These are phyloP conservation scores for Meloidogyne floridensis DNA, from an alignment of 1,140 invertebrate genomes.

Conservation along the genomic window DNA sequence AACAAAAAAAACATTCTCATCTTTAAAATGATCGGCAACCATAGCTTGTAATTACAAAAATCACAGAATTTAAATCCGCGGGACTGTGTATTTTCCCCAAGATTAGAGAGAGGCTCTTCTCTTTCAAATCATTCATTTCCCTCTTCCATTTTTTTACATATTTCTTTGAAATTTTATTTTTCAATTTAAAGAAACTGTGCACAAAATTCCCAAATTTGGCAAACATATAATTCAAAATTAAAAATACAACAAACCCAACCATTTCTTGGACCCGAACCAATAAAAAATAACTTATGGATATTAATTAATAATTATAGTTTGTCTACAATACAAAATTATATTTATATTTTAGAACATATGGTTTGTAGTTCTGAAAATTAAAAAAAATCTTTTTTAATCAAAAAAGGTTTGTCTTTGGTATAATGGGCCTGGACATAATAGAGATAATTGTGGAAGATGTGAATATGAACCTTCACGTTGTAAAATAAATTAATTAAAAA, in stretches of 20 bases:
- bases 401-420: conserved; percentile 22
- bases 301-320: conserved; percentile 23
- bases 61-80: too few relatives aligned
- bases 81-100: too few relatives aligned
- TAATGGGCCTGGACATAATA: conserved; percentile 23
- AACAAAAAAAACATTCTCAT: too few relatives aligned
- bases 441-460: conserved; percentile 16
- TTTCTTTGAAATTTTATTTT: too few relatives aligned
- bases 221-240: neutral
- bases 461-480: conserved; percentile 28
- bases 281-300: conserved; percentile 1
- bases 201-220: conserved; percentile 9
- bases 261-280: neutral
- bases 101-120: too few relatives aligned
- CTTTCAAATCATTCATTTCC: too few relatives aligned
- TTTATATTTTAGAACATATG: conserved; percentile 14
- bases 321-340: conserved; percentile 10
- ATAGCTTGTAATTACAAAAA: too few relatives aligned
- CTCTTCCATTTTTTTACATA: too few relatives aligned
- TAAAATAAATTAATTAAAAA: neutral
- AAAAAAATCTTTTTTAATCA: neutral
- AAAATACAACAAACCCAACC: neutral
- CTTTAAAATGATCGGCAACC: too few relatives aligned
- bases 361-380: neutral
- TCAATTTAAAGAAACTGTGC: neutral